These are phyloP conservation scores for Petrocephalus schoutedeni DNA, from an alignment of 2,797 vertebrate species.

Conservation along the genomic window DNA sequence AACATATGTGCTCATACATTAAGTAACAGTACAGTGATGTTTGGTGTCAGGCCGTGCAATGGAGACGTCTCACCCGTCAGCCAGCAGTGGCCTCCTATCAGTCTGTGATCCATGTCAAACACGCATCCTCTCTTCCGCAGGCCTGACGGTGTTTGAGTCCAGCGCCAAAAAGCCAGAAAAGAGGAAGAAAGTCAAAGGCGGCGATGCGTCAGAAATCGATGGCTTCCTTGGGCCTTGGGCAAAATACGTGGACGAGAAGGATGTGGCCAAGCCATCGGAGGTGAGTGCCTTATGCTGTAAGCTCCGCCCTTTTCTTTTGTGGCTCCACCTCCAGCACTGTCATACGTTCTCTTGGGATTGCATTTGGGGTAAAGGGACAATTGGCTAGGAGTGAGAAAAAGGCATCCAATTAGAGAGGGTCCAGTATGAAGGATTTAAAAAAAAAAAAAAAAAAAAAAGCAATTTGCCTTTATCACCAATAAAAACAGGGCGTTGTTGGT, in stretches of 20 bases:
- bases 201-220: slow-evolving; percentile 87
- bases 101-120: neutral
- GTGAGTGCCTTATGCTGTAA: slow-evolving; percentile 55
- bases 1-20: neutral
- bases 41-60: neutral
- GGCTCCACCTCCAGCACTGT: neutral
- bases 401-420: neutral
- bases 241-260: slow-evolving; percentile 91
- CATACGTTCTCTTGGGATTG: neutral
- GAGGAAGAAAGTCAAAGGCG: slow-evolving; percentile 90
- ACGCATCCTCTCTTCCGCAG: slow-evolving; percentile 50
- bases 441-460: neutral
- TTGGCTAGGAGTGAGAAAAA: neutral
- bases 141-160: slow-evolving; percentile 92
- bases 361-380: neutral
- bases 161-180: slow-evolving; percentile 84
- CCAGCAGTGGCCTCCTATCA: slow-evolving; percentile 6
- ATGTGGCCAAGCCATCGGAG: slow-evolving; percentile 89
- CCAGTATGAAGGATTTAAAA: neutral
- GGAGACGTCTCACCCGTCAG: neutral
- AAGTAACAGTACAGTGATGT: neutral
- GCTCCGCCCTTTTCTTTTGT: neutral
- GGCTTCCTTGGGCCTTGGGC: slow-evolving; percentile 93
- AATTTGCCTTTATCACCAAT: neutral
- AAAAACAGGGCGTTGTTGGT: neutral